Conservation (phyloP, 2,113 vertebrate species). For the Alethe castanea region DNA sequence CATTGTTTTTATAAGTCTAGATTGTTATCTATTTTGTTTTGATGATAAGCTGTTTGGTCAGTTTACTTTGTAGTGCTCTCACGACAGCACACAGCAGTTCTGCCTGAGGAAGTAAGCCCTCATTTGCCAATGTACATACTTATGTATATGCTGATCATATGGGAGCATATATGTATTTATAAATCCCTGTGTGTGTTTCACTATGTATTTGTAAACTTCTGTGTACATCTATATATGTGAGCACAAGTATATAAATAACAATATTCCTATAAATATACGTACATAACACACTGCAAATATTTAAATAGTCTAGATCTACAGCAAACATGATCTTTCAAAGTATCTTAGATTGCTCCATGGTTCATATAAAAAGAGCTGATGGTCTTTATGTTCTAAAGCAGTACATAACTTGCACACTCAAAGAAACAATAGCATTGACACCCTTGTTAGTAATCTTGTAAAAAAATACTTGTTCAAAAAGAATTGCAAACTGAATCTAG, state of each 20-base stretch:
- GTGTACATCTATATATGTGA: not conserved
- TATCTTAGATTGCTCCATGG: not conserved
- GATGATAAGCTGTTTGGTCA: not conserved
- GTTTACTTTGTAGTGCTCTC: not conserved
- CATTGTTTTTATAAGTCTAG: not conserved
- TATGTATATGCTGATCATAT: not conserved
- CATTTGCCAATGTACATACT: not conserved
- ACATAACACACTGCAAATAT: not conserved
- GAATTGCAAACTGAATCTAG: constrained; percentile 9
- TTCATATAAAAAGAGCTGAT: not conserved
- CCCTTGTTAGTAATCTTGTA: not conserved
- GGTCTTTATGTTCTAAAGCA: not conserved
- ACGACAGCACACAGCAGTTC: not conserved
- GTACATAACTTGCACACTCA: not conserved
- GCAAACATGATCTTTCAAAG: not conserved
- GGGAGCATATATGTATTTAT: not conserved
- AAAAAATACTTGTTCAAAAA: not conserved
- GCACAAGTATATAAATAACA: not conserved
- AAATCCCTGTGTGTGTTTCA: not conserved
- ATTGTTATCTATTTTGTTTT: not conserved
- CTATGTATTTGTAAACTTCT: not conserved
- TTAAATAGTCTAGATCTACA: not conserved
- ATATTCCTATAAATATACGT: not conserved
- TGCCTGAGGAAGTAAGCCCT: not conserved
- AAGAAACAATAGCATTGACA: not conserved